A percentile compares a stretch with the other conserved stretches of the same genome.
phyloP scores from a whole-genome alignment of 2,888 invertebrate genomes.

The Acanthosepion pharaonis region DNA sequence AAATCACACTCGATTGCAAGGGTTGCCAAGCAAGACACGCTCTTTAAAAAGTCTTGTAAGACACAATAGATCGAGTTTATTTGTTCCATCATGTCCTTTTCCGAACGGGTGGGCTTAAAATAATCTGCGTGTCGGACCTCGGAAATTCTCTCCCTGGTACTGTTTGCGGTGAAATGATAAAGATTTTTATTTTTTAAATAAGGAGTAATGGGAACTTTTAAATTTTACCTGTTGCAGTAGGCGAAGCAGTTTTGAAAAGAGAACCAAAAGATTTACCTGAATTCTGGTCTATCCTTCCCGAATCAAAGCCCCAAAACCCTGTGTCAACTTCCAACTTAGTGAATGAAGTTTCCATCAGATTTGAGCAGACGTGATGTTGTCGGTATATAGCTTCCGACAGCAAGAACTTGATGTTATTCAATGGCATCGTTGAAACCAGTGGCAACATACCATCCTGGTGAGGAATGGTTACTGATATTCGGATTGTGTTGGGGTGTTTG shows the following conservation, averaged over 20 bases:
- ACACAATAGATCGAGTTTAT: no score
- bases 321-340: constrained; percentile 58
- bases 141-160: no score
- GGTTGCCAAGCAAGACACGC: no score
- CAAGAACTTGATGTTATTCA: constrained; percentile 73
- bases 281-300: neutral
- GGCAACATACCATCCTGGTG: constrained; percentile 76
- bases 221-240: no score
- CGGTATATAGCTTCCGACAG: constrained; percentile 73
- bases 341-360: constrained; percentile 67
- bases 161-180: no score
- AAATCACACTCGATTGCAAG: no score
- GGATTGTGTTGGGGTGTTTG: constrained; percentile 73
- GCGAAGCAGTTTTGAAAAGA: neutral
- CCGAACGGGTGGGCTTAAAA: no score
- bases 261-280: neutral
- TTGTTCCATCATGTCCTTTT: no score
- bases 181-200: no score
- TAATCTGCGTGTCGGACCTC: no score
- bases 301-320: constrained; percentile 58
- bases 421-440: constrained; percentile 74
- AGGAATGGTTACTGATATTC: constrained; percentile 73
- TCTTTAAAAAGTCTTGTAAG: no score
- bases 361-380: constrained; percentile 75
- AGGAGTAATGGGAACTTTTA: no score